Base-by-base conservation (phyloP, 2,113 vertebrate species). In the Ophthalmolycus amberensis region DNA sequence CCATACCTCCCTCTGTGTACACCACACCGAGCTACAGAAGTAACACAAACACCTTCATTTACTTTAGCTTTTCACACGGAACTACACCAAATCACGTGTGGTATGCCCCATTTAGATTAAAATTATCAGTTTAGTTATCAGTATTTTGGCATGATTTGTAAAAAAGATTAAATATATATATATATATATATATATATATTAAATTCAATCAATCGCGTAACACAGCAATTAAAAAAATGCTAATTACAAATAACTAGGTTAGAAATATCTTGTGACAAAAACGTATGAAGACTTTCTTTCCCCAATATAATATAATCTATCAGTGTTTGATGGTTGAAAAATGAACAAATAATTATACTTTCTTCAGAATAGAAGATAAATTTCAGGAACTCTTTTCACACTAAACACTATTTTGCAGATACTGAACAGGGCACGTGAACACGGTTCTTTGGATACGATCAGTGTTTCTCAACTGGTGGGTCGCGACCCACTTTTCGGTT, bases 1-100 rank as follows among this genome's bases (percentile, higher is more conserved):
- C 97, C 83, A 96, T 96, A 34, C 98, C 98, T 0, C 97, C 96
- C 84, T 99, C 98, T 0, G 97, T 99, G 90, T 73, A 16, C 68
- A 99, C 98, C 0, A 94, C 85, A 0, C 98, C 97, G 62, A 99
- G 92, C 98, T 99, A 38, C 15, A 71, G 20, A 64, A 29, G 25
- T 18, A 37, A 1, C n/a, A 71, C 38, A 65, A 38, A 22, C 9
- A 12, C 40, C 7, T 22, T 14, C 1, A 27, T 59, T 63, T 37
- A 37, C 16, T 62, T 29, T 9, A 7, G 25, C 20, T 34, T 27
- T 20, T 32, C 1, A 54, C 40, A 38, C n/a, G 6, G 0, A 71
- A 38, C 18, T 38, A n/a, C 29, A 25, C 7, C 18, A 52, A 56
- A 50, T 50, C 4, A 34, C 10, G 29, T 52, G 46, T 70, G 3